Evolutionary conservation across 2,113 vertebrate genomes (phyloP).

Genomic region (Prunella fulvescens): DNA sequence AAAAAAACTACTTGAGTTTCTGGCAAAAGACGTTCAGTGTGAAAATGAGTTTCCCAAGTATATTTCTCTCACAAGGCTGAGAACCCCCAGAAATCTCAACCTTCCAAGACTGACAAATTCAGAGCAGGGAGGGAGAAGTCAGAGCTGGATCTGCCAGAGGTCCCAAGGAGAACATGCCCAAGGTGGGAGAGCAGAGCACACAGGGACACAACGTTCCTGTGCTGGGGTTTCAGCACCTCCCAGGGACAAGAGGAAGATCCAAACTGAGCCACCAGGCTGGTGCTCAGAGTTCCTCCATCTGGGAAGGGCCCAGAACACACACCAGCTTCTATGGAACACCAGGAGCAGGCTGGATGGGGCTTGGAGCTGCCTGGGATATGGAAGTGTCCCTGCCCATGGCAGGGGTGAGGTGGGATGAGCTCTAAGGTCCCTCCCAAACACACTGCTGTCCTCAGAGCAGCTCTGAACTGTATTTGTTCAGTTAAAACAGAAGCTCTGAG

Average conservation of each 20-base stretch:
- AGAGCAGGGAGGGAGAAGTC: background rate
- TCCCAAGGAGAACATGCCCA: fast-evolving
- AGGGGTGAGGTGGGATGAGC: background rate
- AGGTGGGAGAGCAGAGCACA: background rate
- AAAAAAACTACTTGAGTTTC: background rate
- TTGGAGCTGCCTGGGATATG: background rate
- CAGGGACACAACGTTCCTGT: fast-evolving
- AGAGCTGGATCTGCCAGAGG: background rate
- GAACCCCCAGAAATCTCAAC: background rate
- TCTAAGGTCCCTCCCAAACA: background rate
- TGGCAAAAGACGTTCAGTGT: background rate
- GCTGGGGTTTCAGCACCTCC: background rate
- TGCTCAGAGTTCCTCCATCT: fast-evolving
- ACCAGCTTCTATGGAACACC: fast-evolving
- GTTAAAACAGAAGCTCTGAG: background rate
- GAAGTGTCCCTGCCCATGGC: background rate
- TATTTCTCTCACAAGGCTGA: background rate
- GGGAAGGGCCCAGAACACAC: background rate
- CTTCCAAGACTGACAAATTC: background rate
- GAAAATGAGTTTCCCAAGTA: background rate
- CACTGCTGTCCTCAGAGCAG: background rate
- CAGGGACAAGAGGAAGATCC: background rate
- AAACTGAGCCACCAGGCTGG: background rate
- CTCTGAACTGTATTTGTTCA: background rate
- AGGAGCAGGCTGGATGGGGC: background rate